Evolutionary conservation across 1,140 invertebrate genomes (phyloP).

Genomic region (Dendrolimus punctatus): DNA sequence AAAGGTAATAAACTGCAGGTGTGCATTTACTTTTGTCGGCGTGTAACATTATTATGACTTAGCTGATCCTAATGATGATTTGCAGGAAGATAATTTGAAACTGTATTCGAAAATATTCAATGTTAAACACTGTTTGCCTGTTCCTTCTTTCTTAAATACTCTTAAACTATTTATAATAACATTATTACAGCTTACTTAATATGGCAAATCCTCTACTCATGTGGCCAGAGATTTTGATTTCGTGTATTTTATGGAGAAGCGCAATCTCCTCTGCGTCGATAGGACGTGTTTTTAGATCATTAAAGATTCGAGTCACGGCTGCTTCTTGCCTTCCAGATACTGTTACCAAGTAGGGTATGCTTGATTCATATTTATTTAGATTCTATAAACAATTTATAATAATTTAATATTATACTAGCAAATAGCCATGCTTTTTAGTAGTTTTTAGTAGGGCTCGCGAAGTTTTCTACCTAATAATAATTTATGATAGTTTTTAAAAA

Average conservation of each 20-base stretch:
- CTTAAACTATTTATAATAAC: neutral
- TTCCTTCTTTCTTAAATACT: neutral
- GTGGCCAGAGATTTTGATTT: slow-evolving; percentile 72
- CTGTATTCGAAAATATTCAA: too few species aligned
- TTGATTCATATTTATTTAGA: slow-evolving; percentile 17
- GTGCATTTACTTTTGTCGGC: too few species aligned
- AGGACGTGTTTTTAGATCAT: slow-evolving; percentile 32
- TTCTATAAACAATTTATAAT: slow-evolving; percentile 17
- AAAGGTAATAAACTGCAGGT: too few species aligned
- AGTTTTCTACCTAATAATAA: too few species aligned
- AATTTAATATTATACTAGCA: too few species aligned
- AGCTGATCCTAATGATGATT: too few species aligned
- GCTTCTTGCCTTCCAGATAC: slow-evolving; percentile 39
- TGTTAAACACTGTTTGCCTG: neutral
- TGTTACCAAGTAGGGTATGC: slow-evolving; percentile 26
- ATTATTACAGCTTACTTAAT: slow-evolving; percentile 31
- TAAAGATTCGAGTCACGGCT: slow-evolving; percentile 27
- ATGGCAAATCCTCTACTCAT: slow-evolving; percentile 75
- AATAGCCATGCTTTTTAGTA: too few species aligned
- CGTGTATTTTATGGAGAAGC: slow-evolving; percentile 69
- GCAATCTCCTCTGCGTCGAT: slow-evolving; percentile 73
- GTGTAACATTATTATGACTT: too few species aligned
- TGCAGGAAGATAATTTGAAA: too few species aligned
- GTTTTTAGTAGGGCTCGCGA: too few species aligned
- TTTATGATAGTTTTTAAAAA: too few species aligned